Evolutionary conservation across 2,113 vertebrate species (phyloP), one percentile per base, ranked within the genome.

Genomic region (Struthidea cinerea): DNA sequence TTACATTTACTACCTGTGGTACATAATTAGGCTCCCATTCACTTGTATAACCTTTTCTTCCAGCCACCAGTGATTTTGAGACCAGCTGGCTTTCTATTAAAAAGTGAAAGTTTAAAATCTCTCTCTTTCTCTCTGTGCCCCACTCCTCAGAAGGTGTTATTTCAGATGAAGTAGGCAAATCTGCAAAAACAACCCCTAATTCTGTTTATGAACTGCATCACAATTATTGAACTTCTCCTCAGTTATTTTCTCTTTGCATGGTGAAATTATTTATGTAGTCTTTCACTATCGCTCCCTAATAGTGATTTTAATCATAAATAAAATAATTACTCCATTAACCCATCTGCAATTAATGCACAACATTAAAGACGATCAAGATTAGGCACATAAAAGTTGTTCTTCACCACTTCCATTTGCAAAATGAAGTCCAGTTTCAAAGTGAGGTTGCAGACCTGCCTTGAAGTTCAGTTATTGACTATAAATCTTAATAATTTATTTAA

Each of bases 1-100:
- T 93, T 96, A 90, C 94, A 96, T 97, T 97, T 97, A 97, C 91
- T 97, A 95, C 96, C 94, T 96, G 90, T 93, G 86, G 80, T 95
- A 96, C 67, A 75, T 97, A 97, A 97, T 97, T 97, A 96, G 78
- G 75, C 79, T 95, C 92, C 78, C 80, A 76, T 76, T 95, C 90
- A 92, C 91, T 94, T 90, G 73, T 32, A 63, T 53, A 91, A 50
- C 21, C 74, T 79, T 96, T 94, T 95, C 82, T 97, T 97, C 96
- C 92, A 94, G 83, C 67, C 89, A 65, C 15, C 44, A 74, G 82
- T 90, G 95, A 95, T 94, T 97, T 94, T 89, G 55, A 90, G 76
- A 85, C n/a, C 95, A 95, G 67, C 75, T 95, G 16, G 2, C 33
- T 84, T 77, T 96, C 60, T 53, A 24, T 67, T 92, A 94, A 79